Evolutionary conservation across 2,888 invertebrate genomes (phyloP).

Genomic region (Drosophila quinaria): DNA sequence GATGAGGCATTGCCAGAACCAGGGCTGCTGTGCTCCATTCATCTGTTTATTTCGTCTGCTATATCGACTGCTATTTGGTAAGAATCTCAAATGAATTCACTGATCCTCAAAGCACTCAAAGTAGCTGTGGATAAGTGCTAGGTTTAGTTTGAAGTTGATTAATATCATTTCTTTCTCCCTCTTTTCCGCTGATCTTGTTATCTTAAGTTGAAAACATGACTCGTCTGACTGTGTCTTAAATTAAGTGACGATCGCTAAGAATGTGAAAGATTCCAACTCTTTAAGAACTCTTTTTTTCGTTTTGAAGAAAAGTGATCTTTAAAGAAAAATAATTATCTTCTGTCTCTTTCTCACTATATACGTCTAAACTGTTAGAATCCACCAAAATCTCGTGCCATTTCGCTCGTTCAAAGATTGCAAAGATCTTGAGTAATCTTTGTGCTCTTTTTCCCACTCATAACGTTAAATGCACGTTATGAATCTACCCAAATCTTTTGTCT

Average conservation of each 20-base stretch:
- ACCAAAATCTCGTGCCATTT: background rate
- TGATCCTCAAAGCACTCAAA: background rate
- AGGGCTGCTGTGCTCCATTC: constrained; percentile 67
- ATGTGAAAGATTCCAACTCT: background rate
- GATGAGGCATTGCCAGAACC: constrained; percentile 40
- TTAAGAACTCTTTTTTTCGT: no score
- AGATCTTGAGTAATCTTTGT: background rate
- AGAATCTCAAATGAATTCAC: constrained; percentile 46
- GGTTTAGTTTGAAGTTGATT: background rate
- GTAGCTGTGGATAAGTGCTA: background rate
- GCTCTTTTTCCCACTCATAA: background rate
- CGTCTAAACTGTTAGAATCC: background rate
- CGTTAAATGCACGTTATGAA: background rate
- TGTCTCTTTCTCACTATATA: background rate
- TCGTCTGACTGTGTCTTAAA: no score
- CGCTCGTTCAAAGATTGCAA: background rate
- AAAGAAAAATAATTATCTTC: background rate
- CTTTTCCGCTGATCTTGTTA: no score
- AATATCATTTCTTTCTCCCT: no score
- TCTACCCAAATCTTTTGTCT: background rate
- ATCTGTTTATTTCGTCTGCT: constrained; percentile 68
- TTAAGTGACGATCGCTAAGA: background rate
- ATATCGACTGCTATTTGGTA: constrained; percentile 79
- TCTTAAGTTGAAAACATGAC: no score
- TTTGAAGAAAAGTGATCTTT: no score